Percentiles rank a stretch among this genome's conserved stretches.
Evolutionary conservation across 2,888 invertebrate species (phyloP).

Genomic region (Buathra laborator): DNA sequence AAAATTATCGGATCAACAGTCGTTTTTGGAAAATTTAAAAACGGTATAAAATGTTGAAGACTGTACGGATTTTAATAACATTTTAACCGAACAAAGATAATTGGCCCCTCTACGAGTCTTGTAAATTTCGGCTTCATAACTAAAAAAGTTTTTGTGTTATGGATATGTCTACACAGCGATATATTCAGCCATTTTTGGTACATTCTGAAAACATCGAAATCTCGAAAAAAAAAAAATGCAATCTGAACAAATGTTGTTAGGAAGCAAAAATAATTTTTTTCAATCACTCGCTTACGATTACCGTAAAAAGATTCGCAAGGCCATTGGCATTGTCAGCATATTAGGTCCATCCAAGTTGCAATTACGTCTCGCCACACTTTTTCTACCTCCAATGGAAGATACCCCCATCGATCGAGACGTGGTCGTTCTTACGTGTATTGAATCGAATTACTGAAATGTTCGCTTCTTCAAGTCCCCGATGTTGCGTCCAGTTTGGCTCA

Average conservation of each 20-base stretch:
- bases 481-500: slow-evolving; percentile 23
- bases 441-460: slow-evolving; percentile 57
- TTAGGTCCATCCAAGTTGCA: slow-evolving; percentile 39
- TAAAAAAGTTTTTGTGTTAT: neutral
- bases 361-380: slow-evolving; percentile 68
- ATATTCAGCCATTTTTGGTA: no score
- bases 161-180: no score
- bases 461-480: slow-evolving; percentile 35
- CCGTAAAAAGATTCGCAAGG: neutral
- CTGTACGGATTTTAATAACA: no score
- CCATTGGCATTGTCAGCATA: slow-evolving; percentile 34
- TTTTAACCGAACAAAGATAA: no score
- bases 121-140: neutral
- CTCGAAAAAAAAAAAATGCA: no score
- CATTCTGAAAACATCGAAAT: no score
- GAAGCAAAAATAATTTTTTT: no score
- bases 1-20: no score
- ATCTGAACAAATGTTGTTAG: no score
- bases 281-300: neutral
- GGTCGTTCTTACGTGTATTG: slow-evolving; percentile 46
- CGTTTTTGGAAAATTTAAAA: no score
- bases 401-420: slow-evolving; percentile 40
- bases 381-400: slow-evolving; percentile 40
- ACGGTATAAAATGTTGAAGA: no score
- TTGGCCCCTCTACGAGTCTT: no score